These are phyloP conservation scores for Diadegma fenestrale DNA, from an alignment of 2,888 invertebrate species.

Conservation along the genomic window DNA sequence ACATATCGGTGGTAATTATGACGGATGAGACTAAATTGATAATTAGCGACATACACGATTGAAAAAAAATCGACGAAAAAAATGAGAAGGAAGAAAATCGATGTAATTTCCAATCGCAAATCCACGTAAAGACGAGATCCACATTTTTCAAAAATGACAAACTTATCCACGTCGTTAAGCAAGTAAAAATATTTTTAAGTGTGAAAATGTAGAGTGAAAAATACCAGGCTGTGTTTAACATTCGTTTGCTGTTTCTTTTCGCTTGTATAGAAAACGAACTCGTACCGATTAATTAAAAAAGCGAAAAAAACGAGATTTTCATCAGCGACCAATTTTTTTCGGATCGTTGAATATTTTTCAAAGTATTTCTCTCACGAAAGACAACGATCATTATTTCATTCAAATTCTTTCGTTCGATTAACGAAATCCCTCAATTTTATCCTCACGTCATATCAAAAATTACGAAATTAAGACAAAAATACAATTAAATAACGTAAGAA, in stretches of 20 bases:
- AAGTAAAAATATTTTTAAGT: slow-evolving; percentile 49
- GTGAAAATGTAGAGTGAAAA: slow-evolving; percentile 58
- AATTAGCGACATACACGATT: background rate
- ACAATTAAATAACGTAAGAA: background rate
- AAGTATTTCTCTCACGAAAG: background rate
- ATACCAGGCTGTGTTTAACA: slow-evolving; percentile 65
- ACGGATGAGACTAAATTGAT: slow-evolving; percentile 44
- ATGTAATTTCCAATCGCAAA: background rate
- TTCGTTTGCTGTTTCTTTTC: slow-evolving; percentile 8
- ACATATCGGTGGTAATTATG: slow-evolving; percentile 65
- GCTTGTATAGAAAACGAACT: background rate
- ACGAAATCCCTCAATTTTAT: background rate
- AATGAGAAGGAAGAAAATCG: background rate
- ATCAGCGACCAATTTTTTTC: background rate
- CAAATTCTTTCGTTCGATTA: background rate
- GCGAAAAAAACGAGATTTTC: background rate
- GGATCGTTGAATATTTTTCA: background rate
- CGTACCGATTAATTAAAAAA: background rate
- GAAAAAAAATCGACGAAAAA: slow-evolving; percentile 2
- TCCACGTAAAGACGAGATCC: background rate
- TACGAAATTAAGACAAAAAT: background rate
- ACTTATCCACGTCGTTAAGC: slow-evolving; percentile 36
- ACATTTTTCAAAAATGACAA: background rate
- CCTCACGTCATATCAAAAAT: background rate
- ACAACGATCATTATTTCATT: background rate